Conservation (phyloP, 2,113 vertebrate species). For the Progne subis region DNA sequence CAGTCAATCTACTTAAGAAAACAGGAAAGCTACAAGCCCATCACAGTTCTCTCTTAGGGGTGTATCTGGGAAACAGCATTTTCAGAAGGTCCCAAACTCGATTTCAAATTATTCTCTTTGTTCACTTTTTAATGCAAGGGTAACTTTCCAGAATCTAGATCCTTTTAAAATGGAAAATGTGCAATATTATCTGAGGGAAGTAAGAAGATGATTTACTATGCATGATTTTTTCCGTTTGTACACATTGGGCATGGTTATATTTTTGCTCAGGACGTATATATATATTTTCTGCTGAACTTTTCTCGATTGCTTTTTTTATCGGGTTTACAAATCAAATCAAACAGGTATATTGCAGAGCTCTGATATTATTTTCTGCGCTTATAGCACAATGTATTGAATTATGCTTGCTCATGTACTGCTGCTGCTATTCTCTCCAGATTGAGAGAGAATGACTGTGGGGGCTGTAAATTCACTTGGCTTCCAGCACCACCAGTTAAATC, state of each 20-base stretch:
- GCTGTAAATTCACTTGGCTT: constrained; percentile 78
- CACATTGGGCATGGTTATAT: constrained; percentile 70
- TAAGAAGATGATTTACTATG: constrained; percentile 65
- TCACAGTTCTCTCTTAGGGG: neutral
- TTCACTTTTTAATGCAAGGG: constrained; percentile 55
- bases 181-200: constrained; percentile 58
- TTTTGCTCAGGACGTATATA: constrained; percentile 64
- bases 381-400: constrained; percentile 82
- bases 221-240: constrained; percentile 67
- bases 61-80: neutral
- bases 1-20: constrained; percentile 21
- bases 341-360: constrained; percentile 82
- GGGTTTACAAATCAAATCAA: constrained; percentile 87
- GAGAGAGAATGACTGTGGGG: constrained; percentile 73
- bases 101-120: constrained; percentile 48
- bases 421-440: constrained; percentile 74
- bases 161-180: constrained; percentile 54
- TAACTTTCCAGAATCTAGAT: constrained; percentile 41
- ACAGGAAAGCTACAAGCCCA: neutral
- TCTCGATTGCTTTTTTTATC: constrained; percentile 84
- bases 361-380: constrained; percentile 80
- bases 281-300: constrained; percentile 76
- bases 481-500: constrained; percentile 77
- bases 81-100: neutral
- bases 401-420: constrained; percentile 68